Base-by-base conservation (phyloP, 2,797 vertebrate species). In the Pitangus sulphuratus region DNA sequence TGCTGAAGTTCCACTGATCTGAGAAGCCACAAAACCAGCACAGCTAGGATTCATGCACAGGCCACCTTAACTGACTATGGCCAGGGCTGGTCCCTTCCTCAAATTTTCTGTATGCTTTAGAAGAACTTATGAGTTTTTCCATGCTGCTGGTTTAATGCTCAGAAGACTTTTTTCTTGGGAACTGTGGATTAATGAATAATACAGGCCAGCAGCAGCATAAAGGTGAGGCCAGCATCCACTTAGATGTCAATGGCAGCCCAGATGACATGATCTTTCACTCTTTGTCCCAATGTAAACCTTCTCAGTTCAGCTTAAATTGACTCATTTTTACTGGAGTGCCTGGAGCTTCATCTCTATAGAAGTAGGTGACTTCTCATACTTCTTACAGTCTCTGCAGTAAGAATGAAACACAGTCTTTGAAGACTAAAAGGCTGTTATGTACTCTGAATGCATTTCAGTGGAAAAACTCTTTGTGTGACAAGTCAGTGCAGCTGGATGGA, bases 221-320 rank as follows among this genome's bases (percentile, higher is more conserved):
- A 69, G n/a, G 15, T 64, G 88, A 96, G 37, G 53, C 94, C 87
- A 93, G 42, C 64, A 83, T 79, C 71, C 54, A 70, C n/a, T 76
- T 68, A 71, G 42, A 42, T 75, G 28, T 80, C 80, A 93, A 62
- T 56, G 75, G 81, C 35, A 82, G 69, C 75, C 37, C 50, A 86
- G 26, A 10, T 91, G 72, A 90, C 2, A 15, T 33, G 65, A 91
- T 82, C 40, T 77, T 94, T 91, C 58, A 61, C 47, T 26, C 33
- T 93, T 94, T 95, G 53, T 83, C 44, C 78, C 75, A 58, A 1
- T 35, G 50, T n/a, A 89, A 96, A 86, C 25, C 47, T 74, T 72
- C 47, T 57, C 37, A 84, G 39, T 51, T 93, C 85, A 58, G 33
- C 60, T 83, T 50, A 88, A 77, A 93, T 30, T 25, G 21, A 48